A percentile compares a stretch with the other conserved stretches of the same genome.
Evolutionary conservation across 2,797 vertebrate species (phyloP).

Genomic region (Lithobates pipiens): DNA sequence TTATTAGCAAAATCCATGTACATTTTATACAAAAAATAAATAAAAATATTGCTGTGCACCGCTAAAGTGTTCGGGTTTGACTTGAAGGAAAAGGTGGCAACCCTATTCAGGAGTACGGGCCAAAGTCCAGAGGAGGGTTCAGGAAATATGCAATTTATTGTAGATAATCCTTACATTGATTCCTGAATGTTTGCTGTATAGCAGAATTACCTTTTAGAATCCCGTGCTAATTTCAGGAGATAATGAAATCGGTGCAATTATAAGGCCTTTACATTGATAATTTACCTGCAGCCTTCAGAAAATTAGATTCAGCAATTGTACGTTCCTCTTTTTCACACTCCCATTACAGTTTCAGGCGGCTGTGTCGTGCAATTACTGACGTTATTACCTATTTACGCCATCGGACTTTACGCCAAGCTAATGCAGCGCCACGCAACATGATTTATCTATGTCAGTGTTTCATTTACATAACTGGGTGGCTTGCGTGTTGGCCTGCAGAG

Average conservation of each 20-base stretch:
- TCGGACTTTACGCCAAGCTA: neutral
- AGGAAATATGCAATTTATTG: too few relatives aligned
- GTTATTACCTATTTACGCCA: neutral
- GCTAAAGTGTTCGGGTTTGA: too few relatives aligned
- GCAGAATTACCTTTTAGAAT: neutral
- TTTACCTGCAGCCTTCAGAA: slow-evolving; percentile 1
- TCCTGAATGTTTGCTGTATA: neutral
- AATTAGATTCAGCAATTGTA: neutral
- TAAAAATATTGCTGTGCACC: too few relatives aligned
- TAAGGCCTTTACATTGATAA: neutral
- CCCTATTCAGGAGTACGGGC: too few relatives aligned
- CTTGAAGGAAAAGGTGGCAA: too few relatives aligned
- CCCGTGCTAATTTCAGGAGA: neutral
- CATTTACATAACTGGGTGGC: slow-evolving; percentile 6
- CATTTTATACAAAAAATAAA: too few relatives aligned
- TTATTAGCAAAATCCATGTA: too few relatives aligned
- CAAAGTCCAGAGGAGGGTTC: too few relatives aligned
- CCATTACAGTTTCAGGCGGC: neutral
- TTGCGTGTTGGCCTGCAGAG: neutral
- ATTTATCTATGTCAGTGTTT: neutral
- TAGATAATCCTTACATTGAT: neutral
- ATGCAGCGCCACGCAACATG: neutral
- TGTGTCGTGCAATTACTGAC: neutral
- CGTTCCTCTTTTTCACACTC: neutral
- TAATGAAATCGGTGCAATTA: slow-evolving; percentile 1